Evolutionary conservation across 92 coral and sea anemone genomes (phyloP).

Genomic region (Phenganax stokvisi): DNA sequence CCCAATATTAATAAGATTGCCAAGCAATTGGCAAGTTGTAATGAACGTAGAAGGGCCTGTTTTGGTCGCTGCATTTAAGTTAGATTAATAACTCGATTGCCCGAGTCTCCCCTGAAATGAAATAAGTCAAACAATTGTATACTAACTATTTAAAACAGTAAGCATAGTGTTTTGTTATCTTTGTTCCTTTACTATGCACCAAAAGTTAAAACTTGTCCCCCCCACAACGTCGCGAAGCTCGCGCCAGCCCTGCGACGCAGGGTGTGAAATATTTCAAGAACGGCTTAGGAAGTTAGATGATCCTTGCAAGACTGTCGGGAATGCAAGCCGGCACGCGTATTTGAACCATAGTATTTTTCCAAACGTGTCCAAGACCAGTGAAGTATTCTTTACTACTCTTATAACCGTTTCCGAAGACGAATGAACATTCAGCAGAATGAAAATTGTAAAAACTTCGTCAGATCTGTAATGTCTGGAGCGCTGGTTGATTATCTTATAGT

Average conservation of each 20-base stretch:
- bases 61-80: too few species aligned
- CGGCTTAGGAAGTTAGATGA: background rate
- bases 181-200: too few species aligned
- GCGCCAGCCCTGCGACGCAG: background rate
- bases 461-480: conserved; percentile 1
- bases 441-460: conserved; percentile 10
- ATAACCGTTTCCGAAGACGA: background rate
- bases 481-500: background rate
- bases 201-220: too few species aligned
- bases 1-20: too few species aligned
- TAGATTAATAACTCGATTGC: too few species aligned
- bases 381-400: background rate
- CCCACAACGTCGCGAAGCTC: too few species aligned
- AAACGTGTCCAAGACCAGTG: background rate
- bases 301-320: background rate
- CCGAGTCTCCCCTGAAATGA: too few species aligned
- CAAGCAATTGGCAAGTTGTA: too few species aligned
- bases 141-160: too few species aligned
- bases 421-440: conserved; percentile 4
- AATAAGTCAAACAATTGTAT: too few species aligned
- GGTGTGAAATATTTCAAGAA: background rate
- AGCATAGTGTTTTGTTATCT: too few species aligned
- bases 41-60: too few species aligned
- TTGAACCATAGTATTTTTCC: background rate
- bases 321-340: background rate